A percentile compares a stretch with the other conserved stretches of the same genome.
Evolutionary conservation across 2,113 vertebrate genomes (phyloP).

Genomic region (Neopipo cinnamomea): DNA sequence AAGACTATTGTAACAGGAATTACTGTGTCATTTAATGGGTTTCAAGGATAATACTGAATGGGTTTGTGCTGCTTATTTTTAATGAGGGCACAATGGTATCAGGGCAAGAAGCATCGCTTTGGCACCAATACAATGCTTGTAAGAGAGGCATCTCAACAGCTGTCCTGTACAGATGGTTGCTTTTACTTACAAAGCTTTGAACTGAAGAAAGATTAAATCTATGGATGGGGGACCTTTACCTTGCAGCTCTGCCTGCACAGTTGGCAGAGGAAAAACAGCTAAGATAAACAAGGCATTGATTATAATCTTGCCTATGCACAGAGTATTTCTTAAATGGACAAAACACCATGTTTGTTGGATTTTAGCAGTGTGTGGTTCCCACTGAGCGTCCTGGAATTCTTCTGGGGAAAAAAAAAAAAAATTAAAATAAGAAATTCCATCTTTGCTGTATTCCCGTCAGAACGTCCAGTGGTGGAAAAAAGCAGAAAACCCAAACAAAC

Average conservation of each 20-base stretch:
- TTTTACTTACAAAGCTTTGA: conserved; percentile 41
- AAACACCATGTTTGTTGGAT: neutral
- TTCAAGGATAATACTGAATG: neutral
- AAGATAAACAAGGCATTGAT: neutral
- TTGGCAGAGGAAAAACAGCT: neutral
- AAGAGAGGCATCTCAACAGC: conserved; percentile 36
- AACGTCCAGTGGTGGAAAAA: neutral
- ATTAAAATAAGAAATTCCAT: neutral
- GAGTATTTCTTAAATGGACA: neutral
- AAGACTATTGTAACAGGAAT: neutral
- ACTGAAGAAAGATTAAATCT: conserved; percentile 6
- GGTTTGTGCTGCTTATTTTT: neutral
- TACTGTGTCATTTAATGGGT: neutral
- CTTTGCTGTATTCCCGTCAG: neutral
- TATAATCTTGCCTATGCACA: neutral
- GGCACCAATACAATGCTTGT: neutral
- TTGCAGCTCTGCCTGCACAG: neutral
- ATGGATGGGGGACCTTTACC: neutral
- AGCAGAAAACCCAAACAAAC: neutral
- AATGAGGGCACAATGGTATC: neutral
- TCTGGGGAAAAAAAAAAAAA: neutral
- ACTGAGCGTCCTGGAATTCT: neutral
- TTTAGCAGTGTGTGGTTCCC: neutral
- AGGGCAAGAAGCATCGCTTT: conserved; percentile 37
- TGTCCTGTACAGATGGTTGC: conserved; percentile 52